These are phyloP conservation scores for Ictidomys tridecemlineatus DNA, from an alignment of 2,113 vertebrate species.

Conservation along the genomic window DNA sequence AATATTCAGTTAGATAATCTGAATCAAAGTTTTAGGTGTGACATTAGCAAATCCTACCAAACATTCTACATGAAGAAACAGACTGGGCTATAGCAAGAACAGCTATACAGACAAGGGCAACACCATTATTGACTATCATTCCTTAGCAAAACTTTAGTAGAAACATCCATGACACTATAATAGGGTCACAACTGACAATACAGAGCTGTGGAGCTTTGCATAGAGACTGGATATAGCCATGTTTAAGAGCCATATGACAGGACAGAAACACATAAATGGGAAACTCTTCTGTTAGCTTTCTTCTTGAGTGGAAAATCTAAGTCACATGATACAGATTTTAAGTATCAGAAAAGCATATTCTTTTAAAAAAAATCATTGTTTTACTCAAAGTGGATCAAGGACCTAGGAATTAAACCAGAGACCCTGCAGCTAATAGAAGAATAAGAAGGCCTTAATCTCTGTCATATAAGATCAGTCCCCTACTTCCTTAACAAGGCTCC, in stretches of 20 bases:
- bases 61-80: fast-evolving
- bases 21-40: background rate
- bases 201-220: background rate
- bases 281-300: background rate
- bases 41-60: background rate
- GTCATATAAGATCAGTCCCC: too few species aligned
- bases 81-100: fast-evolving
- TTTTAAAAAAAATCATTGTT: background rate
- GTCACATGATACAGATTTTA: background rate
- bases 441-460: too few species aligned
- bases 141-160: background rate
- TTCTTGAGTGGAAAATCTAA: background rate
- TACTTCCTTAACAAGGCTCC: too few species aligned
- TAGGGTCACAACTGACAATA: background rate
- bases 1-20: background rate
- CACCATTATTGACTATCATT: background rate
- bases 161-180: background rate
- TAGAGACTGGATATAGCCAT: background rate
- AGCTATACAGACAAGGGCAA: fast-evolving
- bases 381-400: background rate
- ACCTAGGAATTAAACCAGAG: too few species aligned
- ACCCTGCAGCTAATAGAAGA: too few species aligned
- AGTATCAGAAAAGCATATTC: background rate
- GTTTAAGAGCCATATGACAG: background rate
- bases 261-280: background rate